These are phyloP conservation scores for Euplexia lucipara DNA, from an alignment of 2,888 invertebrate species.

Conservation along the genomic window DNA sequence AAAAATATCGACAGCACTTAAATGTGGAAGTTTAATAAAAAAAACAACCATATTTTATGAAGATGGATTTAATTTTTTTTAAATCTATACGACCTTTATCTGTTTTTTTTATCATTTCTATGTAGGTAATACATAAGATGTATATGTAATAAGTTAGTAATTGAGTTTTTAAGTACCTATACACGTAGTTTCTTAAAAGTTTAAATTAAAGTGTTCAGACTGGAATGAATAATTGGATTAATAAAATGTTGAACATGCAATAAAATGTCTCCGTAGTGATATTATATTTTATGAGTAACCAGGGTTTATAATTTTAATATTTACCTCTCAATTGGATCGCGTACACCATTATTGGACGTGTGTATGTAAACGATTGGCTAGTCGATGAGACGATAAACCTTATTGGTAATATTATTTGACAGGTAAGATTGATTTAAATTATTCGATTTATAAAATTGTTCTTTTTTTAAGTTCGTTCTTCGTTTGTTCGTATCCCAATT, in stretches of 20 bases:
- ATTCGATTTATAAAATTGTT: no score
- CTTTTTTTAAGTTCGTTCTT: no score
- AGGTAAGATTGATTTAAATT: no score
- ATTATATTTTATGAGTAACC: conserved; percentile 38
- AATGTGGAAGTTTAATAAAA: conserved; percentile 24
- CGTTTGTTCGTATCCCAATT: no score
- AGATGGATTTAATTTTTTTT: conserved; percentile 28
- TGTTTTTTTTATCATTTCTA: conserved; percentile 4
- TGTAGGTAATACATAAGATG: background rate
- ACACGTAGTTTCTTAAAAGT: background rate
- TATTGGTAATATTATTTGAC: background rate
- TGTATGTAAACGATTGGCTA: background rate
- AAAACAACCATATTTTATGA: conserved; percentile 13
- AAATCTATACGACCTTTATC: conserved; percentile 19
- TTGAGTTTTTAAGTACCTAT: conserved; percentile 15
- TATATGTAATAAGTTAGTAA: conserved; percentile 17
- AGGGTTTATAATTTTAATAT: conserved; percentile 22
- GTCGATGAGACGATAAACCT: background rate
- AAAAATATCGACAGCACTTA: conserved; percentile 48
- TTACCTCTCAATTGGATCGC: conserved; percentile 18
- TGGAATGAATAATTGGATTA: conserved; percentile 28
- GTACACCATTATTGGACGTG: background rate
- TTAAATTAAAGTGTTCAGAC: conserved; percentile 4
- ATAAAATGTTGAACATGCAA: conserved; percentile 26
- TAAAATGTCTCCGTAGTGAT: conserved; percentile 17